Base-by-base conservation (phyloP, 2,888 invertebrate species). In the Agrotis clavis region DNA sequence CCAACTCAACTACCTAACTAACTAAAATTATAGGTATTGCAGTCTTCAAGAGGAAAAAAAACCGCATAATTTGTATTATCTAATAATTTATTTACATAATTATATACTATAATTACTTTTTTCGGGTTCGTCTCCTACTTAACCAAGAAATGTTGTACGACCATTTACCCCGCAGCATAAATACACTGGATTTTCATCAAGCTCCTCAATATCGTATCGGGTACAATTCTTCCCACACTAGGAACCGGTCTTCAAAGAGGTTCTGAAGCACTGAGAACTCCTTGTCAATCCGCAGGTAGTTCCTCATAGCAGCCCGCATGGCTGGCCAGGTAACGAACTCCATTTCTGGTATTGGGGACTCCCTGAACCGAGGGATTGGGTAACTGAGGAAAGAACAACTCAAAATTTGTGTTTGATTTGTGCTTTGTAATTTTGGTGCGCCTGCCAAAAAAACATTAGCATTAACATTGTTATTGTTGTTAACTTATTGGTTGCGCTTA, bases 141-240 rank as follows among this genome's bases (percentile, higher is more conserved):
- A 41, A 41, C 11, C 41, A 11, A 41, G 11, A 41, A 9, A 9
- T 9, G 11, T 2, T 41, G 41, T 41, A 41, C 41, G 41, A 41
- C 41, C 1, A 35, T 35, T 35, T 35, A 35, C 7, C 41, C 41
- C 41, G 25, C 25, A 25, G 25, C 41, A 5, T 4, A 5, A 25
- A 18, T 5, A 19, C 9, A 35, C 3, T 11, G 14, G 18, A 21
- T 41, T 18, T 48, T 18, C 16, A 30, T 1, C 19, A 2, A 45
- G 11, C 3, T 13, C 13, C 0, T 83, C 57, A 89, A 71, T 91
- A 92, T n/a, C 86, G 50, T 48, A 92, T 89, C 0, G 93, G 94
- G 57, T 92, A 94, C 2, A 94, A 80, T 14, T 92, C 86, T 6
- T 94, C 94, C 94, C 94, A 94, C 0, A 92, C 53, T 4, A 79